Base-by-base conservation (phyloP, 2,888 invertebrate species). In the Heteromurus nitidus region DNA sequence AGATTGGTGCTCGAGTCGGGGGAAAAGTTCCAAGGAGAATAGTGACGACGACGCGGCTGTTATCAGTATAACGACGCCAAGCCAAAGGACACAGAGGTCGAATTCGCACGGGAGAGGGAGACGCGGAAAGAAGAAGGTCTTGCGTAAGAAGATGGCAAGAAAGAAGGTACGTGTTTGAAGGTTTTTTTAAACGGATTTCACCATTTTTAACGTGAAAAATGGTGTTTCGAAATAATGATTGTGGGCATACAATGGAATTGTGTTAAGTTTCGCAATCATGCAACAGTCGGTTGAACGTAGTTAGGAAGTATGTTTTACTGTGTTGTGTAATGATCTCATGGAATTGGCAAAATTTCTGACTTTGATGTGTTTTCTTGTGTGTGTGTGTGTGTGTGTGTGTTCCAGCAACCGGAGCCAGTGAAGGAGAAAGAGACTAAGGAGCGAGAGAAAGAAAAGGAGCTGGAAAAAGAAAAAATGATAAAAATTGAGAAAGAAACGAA, bases 91-190 rank as follows among this genome's bases (percentile, higher is more conserved):
- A 86, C 80, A 90, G 89, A 82, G 77, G 76, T 82, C 79, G 9
- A 82, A 85, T 62, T 82, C 83, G 24, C 82, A 72, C 42, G 62
- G 73, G 36, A 70, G 79, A 28, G 82, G 82, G n/a, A 44, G 80
- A 13, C 68, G 76, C 20, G 87, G 87, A 18, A 89, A 90, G 77
- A 91, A 90, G 88, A 91, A 91, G 87, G 85, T 91, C 44, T 88
- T 91, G 83, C 90, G 87, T 86, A 89, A 88, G 88, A 91, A 90
- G 86, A 90, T 92, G 83, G 91, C 90, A 28, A 90, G 91, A 82
- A 90, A 69, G 62, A 86, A 87, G 83, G 84, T 85, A 72, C 31
- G 13, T 22, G 36, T 13, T n/a, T n/a, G n/a, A n/a, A n/a, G n/a
- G n/a, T n/a, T n/a, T n/a, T n/a, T n/a, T n/a, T n/a, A n/a, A n/a